Conservation (phyloP, 2,797 vertebrate genomes). For the Myotis pilosus region DNA sequence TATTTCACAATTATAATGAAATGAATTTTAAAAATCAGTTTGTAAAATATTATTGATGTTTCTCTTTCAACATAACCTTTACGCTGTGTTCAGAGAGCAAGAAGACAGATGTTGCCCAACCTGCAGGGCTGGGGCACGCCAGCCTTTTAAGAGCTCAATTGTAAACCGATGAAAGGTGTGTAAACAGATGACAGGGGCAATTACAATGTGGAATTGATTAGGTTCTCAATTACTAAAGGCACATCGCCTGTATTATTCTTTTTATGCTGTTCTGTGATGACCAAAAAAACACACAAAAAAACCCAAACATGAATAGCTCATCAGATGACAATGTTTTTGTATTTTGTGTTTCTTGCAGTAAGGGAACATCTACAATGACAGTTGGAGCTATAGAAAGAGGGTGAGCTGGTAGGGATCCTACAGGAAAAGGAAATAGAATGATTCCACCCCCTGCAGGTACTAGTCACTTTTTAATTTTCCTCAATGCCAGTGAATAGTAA, state of each 20-base stretch:
- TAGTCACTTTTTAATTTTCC: background rate
- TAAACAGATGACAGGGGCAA: conserved; percentile 68
- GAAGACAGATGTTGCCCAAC: conserved; percentile 59
- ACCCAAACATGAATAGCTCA: conserved; percentile 57
- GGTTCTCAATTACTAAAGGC: conserved; percentile 45
- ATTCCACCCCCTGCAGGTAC: background rate
- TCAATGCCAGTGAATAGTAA: background rate
- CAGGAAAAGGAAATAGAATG: background rate
- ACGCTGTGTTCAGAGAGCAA: background rate
- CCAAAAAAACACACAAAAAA: background rate
- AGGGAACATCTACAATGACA: background rate
- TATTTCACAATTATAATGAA: conserved; percentile 75
- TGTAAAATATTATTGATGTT: conserved; percentile 66
- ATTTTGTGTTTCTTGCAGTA: conserved; percentile 22
- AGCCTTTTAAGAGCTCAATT: conserved; percentile 50
- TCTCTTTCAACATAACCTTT: conserved; percentile 58
- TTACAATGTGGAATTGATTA: conserved; percentile 69
- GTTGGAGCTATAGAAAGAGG: background rate
- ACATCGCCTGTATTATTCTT: conserved; percentile 52
- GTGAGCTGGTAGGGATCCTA: background rate
- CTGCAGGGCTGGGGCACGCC: conserved; percentile 40
- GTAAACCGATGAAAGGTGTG: conserved; percentile 67
- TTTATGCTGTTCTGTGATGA: conserved; percentile 68
- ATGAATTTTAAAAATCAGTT: conserved; percentile 63
- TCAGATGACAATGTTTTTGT: conserved; percentile 54